Evolutionary conservation across 2,888 invertebrate genomes (phyloP), one percentile per base, ranked within the genome.

Genomic region (Oligia fasciuncula): DNA sequence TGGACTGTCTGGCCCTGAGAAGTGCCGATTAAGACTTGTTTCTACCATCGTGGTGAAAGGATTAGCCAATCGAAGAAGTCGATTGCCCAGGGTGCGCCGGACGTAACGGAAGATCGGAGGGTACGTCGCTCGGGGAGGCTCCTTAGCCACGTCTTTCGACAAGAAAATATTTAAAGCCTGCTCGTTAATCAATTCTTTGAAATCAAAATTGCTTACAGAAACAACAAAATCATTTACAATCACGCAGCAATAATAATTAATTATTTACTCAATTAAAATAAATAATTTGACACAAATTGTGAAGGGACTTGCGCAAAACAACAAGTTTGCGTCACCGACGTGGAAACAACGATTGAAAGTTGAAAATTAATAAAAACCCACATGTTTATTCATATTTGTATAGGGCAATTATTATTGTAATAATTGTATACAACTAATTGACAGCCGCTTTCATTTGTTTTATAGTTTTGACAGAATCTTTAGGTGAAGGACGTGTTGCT

Each of bases 391-490:
- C 63, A 72, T 66, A 13, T 57, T 85, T 71, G 51, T 74, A 49
- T 54, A 74, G 43, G 57, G 66, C 79, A 88, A 88, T 87, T 83
- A 80, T 74, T 73, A 67, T 81, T 69, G 74, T 40, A 40, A 40
- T 40, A n/a, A n/a, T 40, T 40, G 40, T 74, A 68, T 8, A 66
- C 19, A 71, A 66, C 49, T 79, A 76, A 83, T 83, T 88, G 77
- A 77, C 73, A 81, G 57, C 73, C 65, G 66, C 81, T 85, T 83
- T 83, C 66, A 51, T 77, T 77, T 81, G 60, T 79, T 87, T 57
- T 79, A 49, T 80, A 73, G 73, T 72, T 66, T 84, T 76, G 79
- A 83, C 81, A 81, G 49, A 85, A 69, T 43, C 23, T 75, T 4
- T 62, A 69, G 11, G 51, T 66, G 72, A 76, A 84, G 85, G 81